Conservation (phyloP, 1,140 invertebrate species). For the Cylas formicarius region DNA sequence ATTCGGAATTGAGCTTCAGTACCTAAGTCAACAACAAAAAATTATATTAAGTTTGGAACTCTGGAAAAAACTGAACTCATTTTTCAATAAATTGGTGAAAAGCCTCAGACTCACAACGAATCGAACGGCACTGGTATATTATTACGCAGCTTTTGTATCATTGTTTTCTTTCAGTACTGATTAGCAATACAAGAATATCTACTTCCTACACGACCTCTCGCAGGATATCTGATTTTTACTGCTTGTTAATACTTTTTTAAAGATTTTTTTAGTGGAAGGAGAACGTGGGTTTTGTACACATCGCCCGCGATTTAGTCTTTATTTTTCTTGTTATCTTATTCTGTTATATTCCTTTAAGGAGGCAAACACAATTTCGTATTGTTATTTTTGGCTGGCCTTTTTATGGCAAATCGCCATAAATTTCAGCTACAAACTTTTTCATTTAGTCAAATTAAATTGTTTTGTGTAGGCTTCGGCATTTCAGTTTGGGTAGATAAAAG, state of each 20-base stretch:
- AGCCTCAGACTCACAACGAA: too few species aligned
- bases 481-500: too few species aligned
- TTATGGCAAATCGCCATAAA: constrained; percentile 10
- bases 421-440: constrained; percentile 3
- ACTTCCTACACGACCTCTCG: constrained; percentile 16
- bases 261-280: constrained; percentile 7
- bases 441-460: constrained; percentile 5
- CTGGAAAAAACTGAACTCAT: too few species aligned
- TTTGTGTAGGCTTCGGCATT: constrained; percentile 12
- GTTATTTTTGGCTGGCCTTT: constrained; percentile 9
- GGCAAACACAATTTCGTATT: constrained; percentile 13
- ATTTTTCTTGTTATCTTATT: constrained; percentile 14
- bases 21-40: too few species aligned
- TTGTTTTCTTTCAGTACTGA: too few species aligned
- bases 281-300: constrained; percentile 10
- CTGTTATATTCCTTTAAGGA: constrained; percentile 7
- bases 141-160: too few species aligned
- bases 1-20: too few species aligned
- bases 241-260: constrained; percentile 8
- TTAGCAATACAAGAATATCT: too few species aligned
- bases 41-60: too few species aligned
- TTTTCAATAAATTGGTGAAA: too few species aligned
- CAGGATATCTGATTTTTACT: constrained; percentile 9
- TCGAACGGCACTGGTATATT: too few species aligned
- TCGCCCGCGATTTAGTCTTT: constrained; percentile 3